Evolutionary conservation across 2,888 invertebrate species (phyloP), one percentile per base, ranked within the genome.

Genomic region (Drosophila mayaguana): DNA sequence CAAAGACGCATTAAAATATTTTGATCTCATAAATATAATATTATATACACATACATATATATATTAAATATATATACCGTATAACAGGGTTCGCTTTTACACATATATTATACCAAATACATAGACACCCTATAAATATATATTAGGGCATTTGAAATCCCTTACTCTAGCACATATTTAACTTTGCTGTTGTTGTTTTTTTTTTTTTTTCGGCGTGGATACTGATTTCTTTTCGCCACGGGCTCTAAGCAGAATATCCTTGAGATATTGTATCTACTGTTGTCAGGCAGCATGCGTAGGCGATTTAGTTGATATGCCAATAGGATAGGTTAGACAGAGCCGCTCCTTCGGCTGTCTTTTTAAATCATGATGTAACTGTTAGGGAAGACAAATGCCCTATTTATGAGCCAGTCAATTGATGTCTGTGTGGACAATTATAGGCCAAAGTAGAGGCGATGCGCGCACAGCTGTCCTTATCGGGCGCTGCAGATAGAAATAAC

Each of bases 241-340:
- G 40, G 59, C 54, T 54, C 66, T 40, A 60, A 66, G 65, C 50
- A 66, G 57, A 68, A 75, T 68, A 80, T 85, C 72, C 66, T 50
- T 71, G 61, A 83, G 83, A 85, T 85, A 85, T 78, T 85, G 83
- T 78, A 82, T 85, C 78, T 18, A 4, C 18, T 70, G 59, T 82
- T 81, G 77, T 74, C 69, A 78, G 69, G 74, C 81, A 83, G 70
- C 60, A 65, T 66, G 72, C 79, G 78, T 83, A 85, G 78, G 78
- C 82, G 83, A 85, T 85, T 85, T 71, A 55, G 72, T 63, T 36
- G 71, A 55, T 57, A 53, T 76, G 60, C 46, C 59, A 68, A 50
- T 46, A 11, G 32, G 22, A 9, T 11, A 12, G 2, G 34, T n/a
- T 34, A 16, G 36, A 16, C 14, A 36, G 36, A 4, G 4, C 16